A percentile compares a stretch with the other conserved stretches of the same genome.
phyloP scores from a whole-genome alignment of 23 tunicate genomes.

The Diplosoma virens region DNA sequence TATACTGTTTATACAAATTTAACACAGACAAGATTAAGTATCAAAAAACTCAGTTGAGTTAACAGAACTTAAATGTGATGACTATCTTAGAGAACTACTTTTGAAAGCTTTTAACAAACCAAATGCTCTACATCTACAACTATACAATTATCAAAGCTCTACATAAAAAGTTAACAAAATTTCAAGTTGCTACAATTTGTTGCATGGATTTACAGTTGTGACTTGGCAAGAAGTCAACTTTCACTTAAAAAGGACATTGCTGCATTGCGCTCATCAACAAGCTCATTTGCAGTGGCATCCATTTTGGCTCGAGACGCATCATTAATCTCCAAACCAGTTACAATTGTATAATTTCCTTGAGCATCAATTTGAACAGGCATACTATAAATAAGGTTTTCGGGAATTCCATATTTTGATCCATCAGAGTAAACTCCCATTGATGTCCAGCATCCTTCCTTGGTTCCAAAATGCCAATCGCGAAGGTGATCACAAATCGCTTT shows the following conservation, averaged over 20 bases:
- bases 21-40: too few relatives aligned
- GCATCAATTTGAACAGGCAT: conserved; percentile 63
- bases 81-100: too few relatives aligned
- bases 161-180: neutral
- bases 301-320: conserved; percentile 75
- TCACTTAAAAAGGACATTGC: conserved; percentile 38
- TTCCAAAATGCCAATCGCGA: conserved; percentile 87
- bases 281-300: conserved; percentile 87
- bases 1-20: too few relatives aligned
- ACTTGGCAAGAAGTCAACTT: conserved; percentile 70
- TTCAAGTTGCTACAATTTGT: conserved; percentile 25
- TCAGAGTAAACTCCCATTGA: conserved; percentile 90
- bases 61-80: too few relatives aligned
- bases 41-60: too few relatives aligned
- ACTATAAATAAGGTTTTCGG: conserved; percentile 81
- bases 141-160: neutral
- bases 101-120: neutral
- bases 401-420: conserved; percentile 70
- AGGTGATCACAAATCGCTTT: conserved; percentile 97
- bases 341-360: conserved; percentile 50
- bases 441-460: conserved; percentile 62
- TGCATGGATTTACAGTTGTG: conserved; percentile 66
- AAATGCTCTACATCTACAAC: neutral
- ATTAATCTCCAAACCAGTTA: conserved; percentile 53
- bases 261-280: conserved; percentile 59